Evolutionary conservation across 2,797 vertebrate genomes (phyloP).

Genomic region (Chromis chromis): DNA sequence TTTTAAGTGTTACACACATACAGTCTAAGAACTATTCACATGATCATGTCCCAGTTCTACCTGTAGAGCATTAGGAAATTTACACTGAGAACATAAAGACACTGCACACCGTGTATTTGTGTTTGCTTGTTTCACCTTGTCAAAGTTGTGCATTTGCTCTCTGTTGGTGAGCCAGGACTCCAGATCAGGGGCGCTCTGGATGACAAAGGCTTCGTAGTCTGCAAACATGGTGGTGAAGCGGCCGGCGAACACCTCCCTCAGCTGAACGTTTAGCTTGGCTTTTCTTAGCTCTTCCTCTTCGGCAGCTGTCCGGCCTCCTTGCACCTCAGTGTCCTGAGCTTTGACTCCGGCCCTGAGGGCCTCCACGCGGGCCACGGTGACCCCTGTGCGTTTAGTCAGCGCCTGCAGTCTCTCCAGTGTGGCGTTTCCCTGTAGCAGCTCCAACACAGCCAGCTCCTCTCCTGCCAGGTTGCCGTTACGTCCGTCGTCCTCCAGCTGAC

Average conservation of each 20-base stretch:
- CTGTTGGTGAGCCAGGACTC: constrained; percentile 94
- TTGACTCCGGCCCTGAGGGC: constrained; percentile 78
- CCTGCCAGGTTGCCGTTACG: constrained; percentile 90
- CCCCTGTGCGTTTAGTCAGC: constrained; percentile 89
- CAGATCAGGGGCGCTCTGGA: constrained; percentile 91
- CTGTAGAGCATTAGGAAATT: neutral
- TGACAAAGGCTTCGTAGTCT: constrained; percentile 95
- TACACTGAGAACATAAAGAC: neutral
- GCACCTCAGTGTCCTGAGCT: constrained; percentile 60
- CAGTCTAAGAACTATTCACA: neutral
- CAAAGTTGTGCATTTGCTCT: constrained; percentile 97
- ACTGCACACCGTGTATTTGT: neutral
- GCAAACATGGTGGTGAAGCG: constrained; percentile 93
- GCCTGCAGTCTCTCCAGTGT: constrained; percentile 91
- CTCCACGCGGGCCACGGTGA: constrained; percentile 87
- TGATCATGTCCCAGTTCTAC: too few relatives aligned
- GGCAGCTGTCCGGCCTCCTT: constrained; percentile 73
- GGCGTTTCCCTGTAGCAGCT: constrained; percentile 90
- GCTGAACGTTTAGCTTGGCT: constrained; percentile 90
- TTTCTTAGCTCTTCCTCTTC: constrained; percentile 89
- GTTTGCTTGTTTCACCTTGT: constrained; percentile 87
- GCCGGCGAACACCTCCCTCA: constrained; percentile 92
- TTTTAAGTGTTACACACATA: too few relatives aligned
- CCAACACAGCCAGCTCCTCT: constrained; percentile 85
- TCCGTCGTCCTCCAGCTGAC: constrained; percentile 89